These are phyloP conservation scores for Struthio camelus DNA, from an alignment of 2,113 vertebrate genomes.

Conservation along the genomic window DNA sequence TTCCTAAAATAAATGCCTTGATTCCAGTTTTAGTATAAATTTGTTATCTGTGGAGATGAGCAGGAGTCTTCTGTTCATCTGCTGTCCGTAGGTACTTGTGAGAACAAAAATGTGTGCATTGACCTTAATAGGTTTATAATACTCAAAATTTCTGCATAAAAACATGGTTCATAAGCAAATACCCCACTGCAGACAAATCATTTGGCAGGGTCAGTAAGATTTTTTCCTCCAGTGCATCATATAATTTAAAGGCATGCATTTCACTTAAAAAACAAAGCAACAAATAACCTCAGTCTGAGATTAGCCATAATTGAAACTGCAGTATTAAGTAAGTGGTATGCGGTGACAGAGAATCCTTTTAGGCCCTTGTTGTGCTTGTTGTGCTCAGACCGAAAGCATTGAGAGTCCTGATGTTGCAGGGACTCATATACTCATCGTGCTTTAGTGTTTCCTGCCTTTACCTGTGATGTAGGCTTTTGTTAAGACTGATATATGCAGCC, in stretches of 20 bases:
- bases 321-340: fast-evolving
- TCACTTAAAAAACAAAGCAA: background rate
- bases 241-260: background rate
- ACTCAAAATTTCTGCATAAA: background rate
- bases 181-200: background rate
- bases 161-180: fast-evolving
- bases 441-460: background rate
- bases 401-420: background rate
- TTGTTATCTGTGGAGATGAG: background rate
- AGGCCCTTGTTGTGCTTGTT: background rate
- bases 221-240: background rate
- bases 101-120: background rate
- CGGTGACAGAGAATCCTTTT: background rate
- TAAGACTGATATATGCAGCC: background rate
- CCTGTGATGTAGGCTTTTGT: background rate
- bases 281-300: background rate
- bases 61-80: background rate
- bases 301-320: background rate
- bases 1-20: background rate
- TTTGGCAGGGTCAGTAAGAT: background rate
- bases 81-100: fast-evolving
- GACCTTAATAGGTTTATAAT: background rate
- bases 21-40: background rate
- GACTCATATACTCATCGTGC: fast-evolving
- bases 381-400: background rate